These are phyloP conservation scores for Andrena dorsata DNA, from an alignment of 2,888 invertebrate species.

Conservation along the genomic window DNA sequence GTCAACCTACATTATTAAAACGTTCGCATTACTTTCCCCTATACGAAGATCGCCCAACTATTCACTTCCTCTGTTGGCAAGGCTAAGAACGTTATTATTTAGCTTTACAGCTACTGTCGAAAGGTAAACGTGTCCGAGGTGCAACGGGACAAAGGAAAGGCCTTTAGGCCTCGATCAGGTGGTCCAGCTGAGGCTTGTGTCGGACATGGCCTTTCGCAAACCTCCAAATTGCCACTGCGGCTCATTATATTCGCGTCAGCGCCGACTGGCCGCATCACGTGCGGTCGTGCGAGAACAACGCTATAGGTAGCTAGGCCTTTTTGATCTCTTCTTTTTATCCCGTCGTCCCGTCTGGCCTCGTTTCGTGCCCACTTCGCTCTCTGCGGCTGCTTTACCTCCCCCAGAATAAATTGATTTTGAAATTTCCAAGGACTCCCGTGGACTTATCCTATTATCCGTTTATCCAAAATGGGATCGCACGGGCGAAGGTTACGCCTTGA, in stretches of 20 bases:
- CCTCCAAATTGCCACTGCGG: slow-evolving; percentile 79
- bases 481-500: not conserved
- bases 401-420: slow-evolving; percentile 46
- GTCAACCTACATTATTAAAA: too few relatives aligned
- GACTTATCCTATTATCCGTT: slow-evolving; percentile 29
- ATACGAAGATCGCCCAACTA: too few relatives aligned
- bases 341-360: slow-evolving; percentile 29
- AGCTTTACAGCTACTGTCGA: too few relatives aligned
- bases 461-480: slow-evolving; percentile 26
- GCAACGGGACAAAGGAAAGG: slow-evolving; percentile 57
- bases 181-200: slow-evolving; percentile 70
- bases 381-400: slow-evolving; percentile 27
- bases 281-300: slow-evolving; percentile 29
- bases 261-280: slow-evolving; percentile 53
- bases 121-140: not conserved
- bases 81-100: too few relatives aligned
- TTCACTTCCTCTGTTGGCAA: too few relatives aligned
- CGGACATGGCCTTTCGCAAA: slow-evolving; percentile 51
- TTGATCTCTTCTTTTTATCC: slow-evolving; percentile 20
- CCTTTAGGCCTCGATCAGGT: slow-evolving; percentile 72
- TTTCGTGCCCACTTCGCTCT: slow-evolving; percentile 46
- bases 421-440: slow-evolving; percentile 7
- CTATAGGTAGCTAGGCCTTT: slow-evolving; percentile 27
- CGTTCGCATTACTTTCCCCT: too few relatives aligned
- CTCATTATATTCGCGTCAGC: slow-evolving; percentile 81